Evolutionary conservation across 2,888 invertebrate species (phyloP), one percentile per base, ranked within the genome.

Genomic region (Mystacides longicornis): DNA sequence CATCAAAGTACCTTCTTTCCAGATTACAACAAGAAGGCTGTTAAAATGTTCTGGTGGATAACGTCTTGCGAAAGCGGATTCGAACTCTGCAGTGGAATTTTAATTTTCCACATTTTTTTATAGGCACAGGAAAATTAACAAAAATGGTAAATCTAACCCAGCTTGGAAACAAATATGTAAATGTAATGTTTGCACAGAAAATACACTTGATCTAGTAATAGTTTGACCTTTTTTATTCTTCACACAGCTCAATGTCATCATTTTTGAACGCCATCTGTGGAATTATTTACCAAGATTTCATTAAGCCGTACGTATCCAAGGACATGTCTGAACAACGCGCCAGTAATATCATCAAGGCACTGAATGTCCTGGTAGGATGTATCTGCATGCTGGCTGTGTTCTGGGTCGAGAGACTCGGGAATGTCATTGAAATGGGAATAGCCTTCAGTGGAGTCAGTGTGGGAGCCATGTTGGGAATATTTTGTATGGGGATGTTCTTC

Each of bases 401-500:
- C 70, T 67, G 79, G 14, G 76, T 83, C 1, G 80, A 85, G 51
- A 77, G 80, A 56, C 67, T 88, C 49, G 87, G 87, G 48, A 80
- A 82, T 9, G 71, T 88, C 31, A 77, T 88, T 58, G 82, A 86
- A 64, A 79, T 88, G 3, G 75, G 78, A 1, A 74, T 82, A 37
- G 81, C 81, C 37, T 75, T 83, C 5, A 79, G 80, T 5, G 84
- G 84, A 1, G 75, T 85, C 2, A 79, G 82, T 0, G 80, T 81
- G n/a, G 86, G 87, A 2, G 83, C 87, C 0, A 68, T 84, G 3
- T 70, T 87, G 1, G 87, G 85, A 0, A 69, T 86, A 2, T 87
- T 87, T 64, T 77, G 81, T 0, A 66, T 86, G 19, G 87, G 87
- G 2, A 81, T 87, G 64, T 74, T 87, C 20, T 79, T 82, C 59